A percentile compares a stretch with the other conserved stretches of the same genome.
Evolutionary conservation across 2,888 invertebrate species (phyloP).

Genomic region (Drosophila anomalipes): DNA sequence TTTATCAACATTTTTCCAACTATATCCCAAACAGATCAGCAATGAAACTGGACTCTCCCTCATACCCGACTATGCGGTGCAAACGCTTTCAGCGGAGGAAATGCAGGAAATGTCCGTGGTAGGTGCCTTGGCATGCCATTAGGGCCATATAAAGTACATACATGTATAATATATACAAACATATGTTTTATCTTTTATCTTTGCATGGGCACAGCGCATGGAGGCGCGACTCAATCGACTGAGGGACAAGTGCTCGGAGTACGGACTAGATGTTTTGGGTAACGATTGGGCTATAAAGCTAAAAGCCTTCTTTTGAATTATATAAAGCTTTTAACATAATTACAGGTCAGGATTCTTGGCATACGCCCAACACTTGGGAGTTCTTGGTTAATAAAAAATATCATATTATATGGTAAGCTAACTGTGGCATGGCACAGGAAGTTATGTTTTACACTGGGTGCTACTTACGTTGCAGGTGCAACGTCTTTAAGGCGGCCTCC

Average conservation of each 20-base stretch:
- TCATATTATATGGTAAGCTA: slow-evolving; percentile 91
- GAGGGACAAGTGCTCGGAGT: slow-evolving; percentile 84
- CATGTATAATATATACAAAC: background rate
- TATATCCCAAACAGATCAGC: slow-evolving; percentile 75
- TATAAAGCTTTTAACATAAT: slow-evolving; percentile 23
- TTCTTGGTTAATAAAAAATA: slow-evolving; percentile 92
- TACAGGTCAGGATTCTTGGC: slow-evolving; percentile 85
- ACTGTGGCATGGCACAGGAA: background rate
- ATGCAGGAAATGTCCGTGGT: slow-evolving; percentile 82
- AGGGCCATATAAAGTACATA: background rate
- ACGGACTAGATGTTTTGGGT: slow-evolving; percentile 84
- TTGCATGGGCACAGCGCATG: slow-evolving; percentile 82
- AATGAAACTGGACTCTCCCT: slow-evolving; percentile 84
- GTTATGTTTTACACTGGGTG: background rate
- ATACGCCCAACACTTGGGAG: slow-evolving; percentile 93
- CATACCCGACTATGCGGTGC: slow-evolving; percentile 84
- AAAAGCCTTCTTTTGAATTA: background rate
- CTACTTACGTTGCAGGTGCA: slow-evolving; percentile 87
- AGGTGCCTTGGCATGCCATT: slow-evolving; percentile 19
- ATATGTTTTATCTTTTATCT: slow-evolving; percentile 1
- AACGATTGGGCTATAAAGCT: slow-evolving; percentile 14
- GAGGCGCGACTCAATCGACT: slow-evolving; percentile 83
- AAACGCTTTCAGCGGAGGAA: slow-evolving; percentile 83
- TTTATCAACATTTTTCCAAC: slow-evolving; percentile 8
- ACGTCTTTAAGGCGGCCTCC: slow-evolving; percentile 94